Evolutionary conservation across 92 coral and sea anemone genomes (phyloP), one percentile per base, ranked within the genome.

Genomic region (Nematostella vectensis): DNA sequence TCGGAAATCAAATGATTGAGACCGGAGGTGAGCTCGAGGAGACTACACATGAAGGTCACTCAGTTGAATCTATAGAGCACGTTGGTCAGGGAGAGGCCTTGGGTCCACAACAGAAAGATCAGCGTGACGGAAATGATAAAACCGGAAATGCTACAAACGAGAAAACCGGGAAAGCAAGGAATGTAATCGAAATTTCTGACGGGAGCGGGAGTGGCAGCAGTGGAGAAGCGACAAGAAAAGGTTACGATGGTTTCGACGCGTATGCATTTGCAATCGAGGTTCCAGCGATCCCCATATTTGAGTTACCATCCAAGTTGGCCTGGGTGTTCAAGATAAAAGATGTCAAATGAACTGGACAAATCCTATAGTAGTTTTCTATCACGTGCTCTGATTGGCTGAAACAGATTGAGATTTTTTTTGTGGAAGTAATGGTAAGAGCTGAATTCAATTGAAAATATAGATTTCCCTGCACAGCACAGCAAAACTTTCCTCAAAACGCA

Each of bases 261-360:
- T 45, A 45, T 45, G 51, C 51, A 8, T 6, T 45, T 11, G 51
- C 51, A 19, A 65, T 65, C 16, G 59, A 25, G 0, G 62, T 89
- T 27, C 95, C 95, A 13, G 62, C 63, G 12, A 71, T 89, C 6
- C 29, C 87, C 31, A 53, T 72, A 4, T 40, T 71, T 9, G 68
- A 74, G 51, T 57, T 89, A 57, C 97, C 97, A 3, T 81, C 89
- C 11, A 71, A 71, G 21, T 89, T 89, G 95, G 97, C 97, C 2
- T 85, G 97, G 97, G 97, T 89, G 12, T 71, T 89, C 29, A 71
- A 68, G 47, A 48, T 83, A n/a, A n/a, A n/a, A n/a, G n/a, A n/a
- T n/a, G n/a, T n/a, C n/a, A n/a, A n/a, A n/a, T n/a, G n/a, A n/a
- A n/a, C n/a, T n/a, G n/a, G n/a, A n/a, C n/a, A n/a, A n/a, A n/a